Conservation (phyloP, 2,113 vertebrate genomes). For the Illadopsis cleaveri region DNA sequence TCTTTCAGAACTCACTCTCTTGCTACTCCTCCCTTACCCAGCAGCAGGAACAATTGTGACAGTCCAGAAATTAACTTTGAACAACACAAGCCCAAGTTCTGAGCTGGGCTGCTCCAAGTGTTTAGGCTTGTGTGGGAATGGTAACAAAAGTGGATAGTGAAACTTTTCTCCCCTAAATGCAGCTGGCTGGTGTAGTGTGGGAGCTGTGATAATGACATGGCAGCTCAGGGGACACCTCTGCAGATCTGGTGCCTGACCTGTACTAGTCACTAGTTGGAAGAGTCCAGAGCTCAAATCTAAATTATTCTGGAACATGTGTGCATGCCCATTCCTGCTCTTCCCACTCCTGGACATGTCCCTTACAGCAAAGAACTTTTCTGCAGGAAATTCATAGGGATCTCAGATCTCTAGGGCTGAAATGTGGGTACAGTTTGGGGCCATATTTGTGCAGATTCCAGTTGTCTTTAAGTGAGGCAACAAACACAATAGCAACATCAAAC, state of each 20-base stretch:
- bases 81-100: not conserved
- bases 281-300: not conserved
- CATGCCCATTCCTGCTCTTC: not conserved
- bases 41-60: not conserved
- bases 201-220: not conserved
- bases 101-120: not conserved
- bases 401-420: not conserved
- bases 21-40: not conserved
- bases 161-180: not conserved
- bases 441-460: not conserved
- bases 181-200: not conserved
- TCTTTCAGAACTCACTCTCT: not conserved
- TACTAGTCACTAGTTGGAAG: not conserved
- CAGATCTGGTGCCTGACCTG: not conserved
- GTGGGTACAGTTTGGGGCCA: not conserved
- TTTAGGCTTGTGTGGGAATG: not conserved
- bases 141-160: not conserved
- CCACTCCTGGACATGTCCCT: not conserved
- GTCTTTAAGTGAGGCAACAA: not conserved
- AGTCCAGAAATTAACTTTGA: not conserved
- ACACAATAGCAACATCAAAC: not conserved
- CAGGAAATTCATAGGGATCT: not conserved
- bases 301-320: not conserved
- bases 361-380: not conserved
- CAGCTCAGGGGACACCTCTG: not conserved